Evolutionary conservation across 2,797 vertebrate genomes (phyloP), one percentile per base, ranked within the genome.

Genomic region (Acanthurus lineatus): DNA sequence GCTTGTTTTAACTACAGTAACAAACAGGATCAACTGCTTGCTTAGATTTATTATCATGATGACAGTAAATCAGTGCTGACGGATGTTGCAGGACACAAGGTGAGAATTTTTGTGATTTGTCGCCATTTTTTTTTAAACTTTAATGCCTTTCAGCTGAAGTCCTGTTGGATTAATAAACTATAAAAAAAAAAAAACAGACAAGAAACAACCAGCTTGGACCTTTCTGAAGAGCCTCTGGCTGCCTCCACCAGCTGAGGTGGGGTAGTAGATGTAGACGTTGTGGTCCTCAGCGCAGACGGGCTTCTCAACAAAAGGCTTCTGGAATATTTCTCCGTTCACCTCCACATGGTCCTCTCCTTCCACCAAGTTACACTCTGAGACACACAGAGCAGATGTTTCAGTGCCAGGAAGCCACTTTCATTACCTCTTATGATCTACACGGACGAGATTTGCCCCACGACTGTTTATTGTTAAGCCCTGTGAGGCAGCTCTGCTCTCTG

Each of bases 241-340:
- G 89, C 98, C 98, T 2, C 98, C 98, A 0, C 98, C 98, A 2
- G 98, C 98, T 0, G 98, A 98, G 0, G 97, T 98, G 0, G 98
- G 98, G 88, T 99, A 99, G 94, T 99, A 99, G 93, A 99, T 99
- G 85, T 99, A 99, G 79, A 99, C 98, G 0, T 99, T 99, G 92
- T 99, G 98, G 92, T 99, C 98, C 89, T 99, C 98, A 0, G 98
- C 98, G 62, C 97, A 98, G 84, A 99, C 98, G 0, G 98, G 98
- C 89, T 99, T 99, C 94, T 99, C 98, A 44, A 99, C 98, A 79
- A 99, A 99, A 0, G 98, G 98, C 90, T 99, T 99, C 57, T 97
- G 97, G 91, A 99, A 99, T 61, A 99, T 92, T 69, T 98, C 97
- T 25, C 98, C 97, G 0, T 99, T 99, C 68, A 99, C 98, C 91